A percentile compares a stretch with the other conserved stretches of the same genome.
Evolutionary conservation across 2,797 vertebrate species (phyloP).

Genomic region (Pseudochaenichthys georgianus): DNA sequence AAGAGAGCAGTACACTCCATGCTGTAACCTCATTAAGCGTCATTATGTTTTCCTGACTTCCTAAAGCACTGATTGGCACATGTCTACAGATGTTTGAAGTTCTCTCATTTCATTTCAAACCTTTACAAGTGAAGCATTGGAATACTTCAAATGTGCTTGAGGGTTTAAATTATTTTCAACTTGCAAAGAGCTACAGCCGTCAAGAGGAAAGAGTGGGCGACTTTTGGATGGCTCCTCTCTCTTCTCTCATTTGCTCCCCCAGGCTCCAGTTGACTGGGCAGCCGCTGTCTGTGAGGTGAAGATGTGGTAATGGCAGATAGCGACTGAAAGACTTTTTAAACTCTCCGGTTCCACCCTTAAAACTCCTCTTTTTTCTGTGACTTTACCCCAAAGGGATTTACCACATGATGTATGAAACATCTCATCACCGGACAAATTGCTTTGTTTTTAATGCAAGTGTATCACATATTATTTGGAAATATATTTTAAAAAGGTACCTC

Average conservation of each 20-base stretch:
- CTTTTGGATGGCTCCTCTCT: slow-evolving; percentile 23
- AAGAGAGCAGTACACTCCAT: not conserved
- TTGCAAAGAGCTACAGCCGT: slow-evolving; percentile 15
- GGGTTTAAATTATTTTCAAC: slow-evolving; percentile 42
- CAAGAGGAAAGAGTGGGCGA: slow-evolving; percentile 17
- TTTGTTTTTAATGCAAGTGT: not conserved
- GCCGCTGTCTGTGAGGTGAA: slow-evolving; percentile 23
- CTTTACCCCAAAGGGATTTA: not conserved
- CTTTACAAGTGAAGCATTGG: slow-evolving; percentile 10
- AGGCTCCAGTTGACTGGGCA: slow-evolving; percentile 25
- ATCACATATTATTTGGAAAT: not conserved
- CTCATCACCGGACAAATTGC: not conserved
- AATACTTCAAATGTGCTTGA: slow-evolving; percentile 28
- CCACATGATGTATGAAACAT: not conserved
- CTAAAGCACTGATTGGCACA: not conserved
- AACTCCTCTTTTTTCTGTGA: slow-evolving; percentile 11
- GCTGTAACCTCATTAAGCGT: not conserved
- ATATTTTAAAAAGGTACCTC: not conserved
- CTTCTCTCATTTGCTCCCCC: slow-evolving; percentile 22
- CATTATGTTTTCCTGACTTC: not conserved
- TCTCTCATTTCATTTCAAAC: slow-evolving; percentile 19
- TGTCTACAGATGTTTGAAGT: slow-evolving; percentile 5
- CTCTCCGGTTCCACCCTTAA: slow-evolving; percentile 15
- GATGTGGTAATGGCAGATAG: slow-evolving; percentile 24
- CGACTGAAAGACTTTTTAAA: slow-evolving; percentile 36